phyloP scores from a whole-genome alignment of 2,113 vertebrate species.

The Benthochromis sp. region DNA sequence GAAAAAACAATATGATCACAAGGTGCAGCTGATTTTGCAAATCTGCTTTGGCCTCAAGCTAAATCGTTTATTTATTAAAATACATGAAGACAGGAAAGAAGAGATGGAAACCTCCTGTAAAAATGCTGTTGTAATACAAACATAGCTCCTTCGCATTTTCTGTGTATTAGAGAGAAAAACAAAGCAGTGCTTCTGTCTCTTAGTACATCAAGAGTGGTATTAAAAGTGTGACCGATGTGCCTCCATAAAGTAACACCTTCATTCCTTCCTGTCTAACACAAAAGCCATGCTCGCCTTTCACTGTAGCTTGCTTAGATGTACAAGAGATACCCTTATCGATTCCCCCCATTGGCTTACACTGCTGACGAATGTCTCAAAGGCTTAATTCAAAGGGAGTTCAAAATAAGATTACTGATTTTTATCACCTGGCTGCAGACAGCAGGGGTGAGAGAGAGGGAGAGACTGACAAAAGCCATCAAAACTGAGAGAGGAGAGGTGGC shows the following conservation, averaged over 20 bases:
- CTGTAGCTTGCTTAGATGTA: conserved; percentile 49
- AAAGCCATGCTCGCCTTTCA: conserved; percentile 16
- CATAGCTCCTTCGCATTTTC: not conserved
- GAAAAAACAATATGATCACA: not conserved
- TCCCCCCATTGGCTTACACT: conserved; percentile 52
- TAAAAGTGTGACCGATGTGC: not conserved
- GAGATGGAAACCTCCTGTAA: not conserved
- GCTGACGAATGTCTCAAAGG: conserved; percentile 71
- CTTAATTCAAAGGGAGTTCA: conserved; percentile 70
- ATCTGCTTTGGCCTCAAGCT: not conserved
- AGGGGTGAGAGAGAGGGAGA: not conserved
- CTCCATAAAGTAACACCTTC: not conserved
- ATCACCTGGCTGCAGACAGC: conserved; percentile 60
- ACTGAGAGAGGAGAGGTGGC: conserved; percentile 19
- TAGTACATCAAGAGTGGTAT: not conserved
- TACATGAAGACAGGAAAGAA: not conserved
- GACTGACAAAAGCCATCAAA: conserved; percentile 40
- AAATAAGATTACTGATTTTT: conserved; percentile 74
- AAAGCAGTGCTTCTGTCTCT: not conserved
- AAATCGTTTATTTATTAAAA: not conserved
- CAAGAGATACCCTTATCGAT: conserved; percentile 65
- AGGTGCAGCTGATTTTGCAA: not conserved
- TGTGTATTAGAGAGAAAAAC: not conserved
- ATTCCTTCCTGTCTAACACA: conserved; percentile 2
- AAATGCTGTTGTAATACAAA: not conserved